Base-by-base conservation (phyloP, 2,113 vertebrate genomes). In the Glareola pratincola region DNA sequence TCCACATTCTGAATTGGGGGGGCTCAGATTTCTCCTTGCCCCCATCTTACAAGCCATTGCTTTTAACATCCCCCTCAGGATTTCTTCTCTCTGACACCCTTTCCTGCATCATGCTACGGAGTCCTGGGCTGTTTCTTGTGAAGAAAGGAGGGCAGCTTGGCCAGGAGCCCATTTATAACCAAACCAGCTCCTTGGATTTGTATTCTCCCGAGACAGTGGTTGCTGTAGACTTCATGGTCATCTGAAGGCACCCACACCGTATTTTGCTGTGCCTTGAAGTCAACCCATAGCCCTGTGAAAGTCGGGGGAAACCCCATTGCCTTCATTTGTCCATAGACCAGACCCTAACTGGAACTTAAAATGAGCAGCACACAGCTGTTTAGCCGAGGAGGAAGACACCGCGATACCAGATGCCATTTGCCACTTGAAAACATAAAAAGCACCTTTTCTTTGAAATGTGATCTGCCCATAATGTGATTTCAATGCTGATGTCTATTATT, bases 401-500 rank as follows among this genome's bases (percentile, higher is more conserved):
- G 85, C 0, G 0, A 21, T 24, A 92, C 68, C 88, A 90, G 60
- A 80, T 74, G 77, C 12, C 24, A 14, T 88, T 94, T 91, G 67
- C 83, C 53, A 74, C 85, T 93, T n/a, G 3, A 93, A 94, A 93
- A 93, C 41, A 73, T 76, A 72, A 87, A 85, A 74, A 77, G 14
- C 39, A 48, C 14, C 29, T 51, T 78, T 68, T n/a, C 81, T 91
- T 96, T 94, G 92, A 96, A 92, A 94, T 36, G 53, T 41, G 77
- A 92, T 92, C 79, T 74, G 56, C 62, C 29, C 47, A 19, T 79
- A 57, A 81, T 66, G 47, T 2, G 29, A 90, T 91, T 93, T 50
- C 62, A 85, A 51, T 12, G 6, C 18, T 84, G 36, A 8, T 85
- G 27, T 68, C 71, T 94, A 36, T 94, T 94, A 86, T 87, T 81